Evolutionary conservation across 1,140 invertebrate species (phyloP).

Genomic region (Choristoneura fumiferana): DNA sequence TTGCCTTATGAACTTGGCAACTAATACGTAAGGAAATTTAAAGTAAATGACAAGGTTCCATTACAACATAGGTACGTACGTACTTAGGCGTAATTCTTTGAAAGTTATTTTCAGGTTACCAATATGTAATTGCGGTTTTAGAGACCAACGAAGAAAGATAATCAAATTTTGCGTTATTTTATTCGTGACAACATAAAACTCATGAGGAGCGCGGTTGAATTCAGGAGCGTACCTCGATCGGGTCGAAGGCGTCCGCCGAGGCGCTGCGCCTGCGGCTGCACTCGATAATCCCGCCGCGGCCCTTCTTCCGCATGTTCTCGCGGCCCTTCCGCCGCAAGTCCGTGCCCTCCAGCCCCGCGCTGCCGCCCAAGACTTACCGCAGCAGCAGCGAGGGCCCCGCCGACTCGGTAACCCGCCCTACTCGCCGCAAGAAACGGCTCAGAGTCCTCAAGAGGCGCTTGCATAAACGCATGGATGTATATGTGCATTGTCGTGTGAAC

Average conservation of each 20-base stretch:
- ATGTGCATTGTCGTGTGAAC: slow-evolving; percentile 64
- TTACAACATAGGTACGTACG: background rate
- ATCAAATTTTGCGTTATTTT: too few relatives aligned
- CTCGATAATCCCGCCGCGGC: slow-evolving; percentile 71
- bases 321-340: slow-evolving; percentile 84
- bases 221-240: slow-evolving; percentile 65
- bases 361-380: slow-evolving; percentile 73
- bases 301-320: slow-evolving; percentile 80
- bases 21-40: too few relatives aligned
- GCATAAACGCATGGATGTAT: slow-evolving; percentile 61
- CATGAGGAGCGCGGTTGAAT: background rate
- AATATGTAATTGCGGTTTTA: too few relatives aligned
- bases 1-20: too few relatives aligned
- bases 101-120: too few relatives aligned
- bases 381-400: slow-evolving; percentile 76
- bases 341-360: slow-evolving; percentile 80
- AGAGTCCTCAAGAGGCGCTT: slow-evolving; percentile 57
- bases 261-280: slow-evolving; percentile 72
- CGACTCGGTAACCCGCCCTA: slow-evolving; percentile 64
- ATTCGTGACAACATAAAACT: too few relatives aligned
- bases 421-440: slow-evolving; percentile 55
- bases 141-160: too few relatives aligned
- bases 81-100: background rate
- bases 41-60: too few relatives aligned
- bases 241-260: slow-evolving; percentile 67